Evolutionary conservation across 2,888 invertebrate species (phyloP).

Genomic region (Chaetogeoica ovagalla): DNA sequence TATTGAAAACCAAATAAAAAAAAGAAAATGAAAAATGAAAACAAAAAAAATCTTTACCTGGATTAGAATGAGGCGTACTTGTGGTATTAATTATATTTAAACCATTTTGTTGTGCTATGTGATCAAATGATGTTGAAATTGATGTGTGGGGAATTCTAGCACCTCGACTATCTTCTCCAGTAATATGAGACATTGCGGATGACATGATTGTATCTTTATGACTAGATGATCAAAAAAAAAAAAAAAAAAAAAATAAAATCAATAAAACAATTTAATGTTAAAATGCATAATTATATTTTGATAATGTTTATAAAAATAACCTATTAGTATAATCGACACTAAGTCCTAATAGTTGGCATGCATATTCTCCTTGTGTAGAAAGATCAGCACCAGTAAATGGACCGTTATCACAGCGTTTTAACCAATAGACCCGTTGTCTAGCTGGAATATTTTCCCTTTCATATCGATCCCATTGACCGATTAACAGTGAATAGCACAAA

Average conservation of each 20-base stretch:
- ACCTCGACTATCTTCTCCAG: constrained; percentile 50
- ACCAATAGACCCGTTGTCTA: constrained; percentile 85
- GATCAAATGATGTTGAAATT: constrained; percentile 46
- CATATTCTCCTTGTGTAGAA: constrained; percentile 88
- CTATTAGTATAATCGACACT: constrained; percentile 63
- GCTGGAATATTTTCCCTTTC: constrained; percentile 84
- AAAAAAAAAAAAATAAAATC: constrained; percentile 11
- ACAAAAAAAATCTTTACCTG: constrained; percentile 37
- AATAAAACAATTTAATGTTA: background rate
- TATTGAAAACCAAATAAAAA: background rate
- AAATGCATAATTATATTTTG: background rate
- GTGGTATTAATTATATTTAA: constrained; percentile 37
- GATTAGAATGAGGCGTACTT: constrained; percentile 54
- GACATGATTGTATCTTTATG: constrained; percentile 51
- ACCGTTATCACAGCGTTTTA: constrained; percentile 88
- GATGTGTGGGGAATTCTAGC: constrained; percentile 42
- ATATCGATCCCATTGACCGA: constrained; percentile 90
- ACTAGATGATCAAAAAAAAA: background rate
- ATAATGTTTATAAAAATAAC: constrained; percentile 28
- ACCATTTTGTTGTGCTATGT: constrained; percentile 45
- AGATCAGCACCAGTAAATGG: constrained; percentile 88
- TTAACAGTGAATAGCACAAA: constrained; percentile 81
- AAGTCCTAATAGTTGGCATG: constrained; percentile 82
- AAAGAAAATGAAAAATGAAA: too few species aligned
- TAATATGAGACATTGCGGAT: constrained; percentile 51